phyloP scores from a whole-genome alignment of 2,797 vertebrate species.

The Myotis findleyi region DNA sequence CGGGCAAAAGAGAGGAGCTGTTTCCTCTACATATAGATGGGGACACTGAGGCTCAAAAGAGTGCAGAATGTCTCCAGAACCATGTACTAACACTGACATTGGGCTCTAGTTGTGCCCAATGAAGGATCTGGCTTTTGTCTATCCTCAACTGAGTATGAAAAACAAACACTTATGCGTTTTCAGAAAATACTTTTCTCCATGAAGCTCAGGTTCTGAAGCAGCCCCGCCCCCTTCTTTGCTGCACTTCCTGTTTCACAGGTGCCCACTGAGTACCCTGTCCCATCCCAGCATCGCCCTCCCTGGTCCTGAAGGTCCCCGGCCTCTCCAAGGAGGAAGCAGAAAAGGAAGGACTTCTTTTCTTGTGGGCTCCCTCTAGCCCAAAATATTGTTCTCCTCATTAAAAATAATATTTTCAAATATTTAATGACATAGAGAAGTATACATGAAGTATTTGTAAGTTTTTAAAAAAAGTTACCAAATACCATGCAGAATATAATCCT shows the following conservation, averaged over 20 bases:
- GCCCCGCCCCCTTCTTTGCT: too few species aligned
- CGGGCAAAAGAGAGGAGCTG: not conserved
- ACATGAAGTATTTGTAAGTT: not conserved
- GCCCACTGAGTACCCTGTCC: not conserved
- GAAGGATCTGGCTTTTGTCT: not conserved
- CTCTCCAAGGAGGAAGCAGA: not conserved
- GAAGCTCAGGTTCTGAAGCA: not conserved
- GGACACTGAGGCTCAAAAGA: not conserved
- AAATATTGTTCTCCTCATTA: slow-evolving; percentile 6
- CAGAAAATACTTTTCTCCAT: not conserved
- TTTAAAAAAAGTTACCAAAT: slow-evolving; percentile 40
- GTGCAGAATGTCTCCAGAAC: not conserved
- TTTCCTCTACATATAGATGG: not conserved
- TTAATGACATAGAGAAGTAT: not conserved
- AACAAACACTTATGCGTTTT: not conserved
- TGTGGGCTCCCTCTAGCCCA: not conserved
- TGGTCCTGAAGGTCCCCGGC: not conserved
- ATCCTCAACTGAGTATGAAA: not conserved
- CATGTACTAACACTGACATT: not conserved
- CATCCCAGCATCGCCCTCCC: not conserved
- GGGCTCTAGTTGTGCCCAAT: not conserved
- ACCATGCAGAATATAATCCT: not conserved
- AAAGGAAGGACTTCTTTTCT: not conserved
- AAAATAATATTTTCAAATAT: not conserved
- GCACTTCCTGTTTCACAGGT: not conserved